Evolutionary conservation across 2,113 vertebrate genomes (phyloP).

Genomic region (Toxotes chatareus): DNA sequence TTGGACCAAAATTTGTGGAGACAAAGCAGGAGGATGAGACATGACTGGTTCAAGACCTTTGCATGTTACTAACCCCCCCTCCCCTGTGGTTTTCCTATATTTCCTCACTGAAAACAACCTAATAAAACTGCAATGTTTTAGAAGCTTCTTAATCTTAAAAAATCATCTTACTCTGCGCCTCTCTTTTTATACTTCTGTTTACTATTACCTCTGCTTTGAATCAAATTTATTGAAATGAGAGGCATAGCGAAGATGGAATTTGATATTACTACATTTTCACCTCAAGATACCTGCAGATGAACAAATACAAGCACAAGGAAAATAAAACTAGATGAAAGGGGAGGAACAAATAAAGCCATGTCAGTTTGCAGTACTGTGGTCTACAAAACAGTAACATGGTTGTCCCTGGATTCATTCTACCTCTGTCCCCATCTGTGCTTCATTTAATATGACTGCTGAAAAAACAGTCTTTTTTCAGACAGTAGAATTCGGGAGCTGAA

Average conservation of each 20-base stretch:
- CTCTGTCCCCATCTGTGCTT: conserved; percentile 26
- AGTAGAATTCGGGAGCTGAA: background rate
- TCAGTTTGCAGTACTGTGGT: conserved; percentile 27
- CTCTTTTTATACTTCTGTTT: conserved; percentile 38
- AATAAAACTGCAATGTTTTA: conserved; percentile 9
- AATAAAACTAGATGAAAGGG: conserved; percentile 26
- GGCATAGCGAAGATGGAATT: conserved; percentile 21
- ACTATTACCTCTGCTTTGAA: conserved; percentile 20
- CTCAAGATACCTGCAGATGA: conserved; percentile 39
- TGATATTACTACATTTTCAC: conserved; percentile 36
- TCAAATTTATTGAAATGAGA: conserved; percentile 45
- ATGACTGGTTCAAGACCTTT: conserved; percentile 1
- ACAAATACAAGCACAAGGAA: conserved; percentile 37
- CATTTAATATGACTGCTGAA: conserved; percentile 35
- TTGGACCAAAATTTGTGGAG: conserved; percentile 21
- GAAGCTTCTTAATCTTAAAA: conserved; percentile 16
- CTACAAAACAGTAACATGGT: conserved; percentile 9
- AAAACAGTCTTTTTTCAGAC: background rate
- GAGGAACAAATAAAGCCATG: conserved; percentile 31
- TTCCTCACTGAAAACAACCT: conserved; percentile 16
- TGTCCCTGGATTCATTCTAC: conserved; percentile 36
- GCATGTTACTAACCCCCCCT: background rate
- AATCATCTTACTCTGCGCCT: background rate
- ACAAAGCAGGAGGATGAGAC: background rate
- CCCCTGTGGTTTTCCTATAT: background rate